Base-by-base conservation (phyloP, 2,797 vertebrate genomes). In the Phrynocephalus forsythii region DNA sequence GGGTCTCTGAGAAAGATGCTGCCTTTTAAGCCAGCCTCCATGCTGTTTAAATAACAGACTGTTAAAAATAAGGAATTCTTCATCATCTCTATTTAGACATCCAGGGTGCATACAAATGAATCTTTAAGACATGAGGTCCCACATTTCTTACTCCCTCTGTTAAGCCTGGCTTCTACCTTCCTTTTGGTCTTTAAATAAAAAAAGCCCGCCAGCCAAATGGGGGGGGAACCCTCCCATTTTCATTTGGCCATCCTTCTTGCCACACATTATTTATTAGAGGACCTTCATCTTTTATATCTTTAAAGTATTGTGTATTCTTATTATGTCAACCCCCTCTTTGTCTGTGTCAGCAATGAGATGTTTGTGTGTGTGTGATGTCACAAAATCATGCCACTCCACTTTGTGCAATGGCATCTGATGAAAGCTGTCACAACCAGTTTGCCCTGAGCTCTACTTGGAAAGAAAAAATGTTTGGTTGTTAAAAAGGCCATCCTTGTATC, bases 11-110 rank as follows among this genome's bases (percentile, higher is more conserved):
- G 77, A 60, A 88, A 91, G 88, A 93, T 82, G 83, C 73, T 92
- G 91, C 86, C 73, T 89, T 90, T 73, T 71, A 52, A 92, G 92
- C 82, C 56, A 77, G 67, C 85, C 94, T 91, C 84, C 85, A 90
- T 91, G 79, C 88, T 88, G 75, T 90, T 85, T 91, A 92, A 93
- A 88, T 89, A 92, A 87, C 81, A 93, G 80, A 69, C 87, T 16
- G 26, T 89, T 91, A 87, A 91, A 87, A 81, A 94, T 4, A 89
- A 88, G 72, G 79, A 90, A 84, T 82, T 87, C 87, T 88, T 92
- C 86, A 91, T 93, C 91, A 75, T 83, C 60, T 90, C 85, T 3
- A 20, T 77, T 83, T 89, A 76, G 88, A 92, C 87, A 91, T 79
- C 89, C 85, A 89, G 56, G 28, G 56, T 67, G 56, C 56, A 73